Base-by-base conservation (phyloP, 2,888 invertebrate species). In the Erpobdella octoculata region DNA sequence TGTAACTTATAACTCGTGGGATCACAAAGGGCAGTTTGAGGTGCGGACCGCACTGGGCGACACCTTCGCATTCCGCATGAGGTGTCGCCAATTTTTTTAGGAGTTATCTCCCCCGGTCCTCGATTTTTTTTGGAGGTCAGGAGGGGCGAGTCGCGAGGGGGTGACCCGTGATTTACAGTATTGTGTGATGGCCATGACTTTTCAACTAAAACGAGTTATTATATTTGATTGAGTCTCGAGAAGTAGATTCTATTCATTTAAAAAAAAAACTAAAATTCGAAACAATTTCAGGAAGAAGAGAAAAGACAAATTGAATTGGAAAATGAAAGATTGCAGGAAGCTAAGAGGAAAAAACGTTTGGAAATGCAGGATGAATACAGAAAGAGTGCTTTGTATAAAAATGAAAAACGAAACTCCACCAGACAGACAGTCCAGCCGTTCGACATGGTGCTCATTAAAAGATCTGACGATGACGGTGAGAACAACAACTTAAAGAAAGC, bases 301-400 rank as follows among this genome's bases (percentile, higher is more conserved):
- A 78, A 77, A 64, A 78, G 78, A 25, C 75, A 82, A 62, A 74
- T 81, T 59, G 80, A 80, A 73, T 73, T 82, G 38, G 82, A 83
- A 74, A 81, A 82, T 71, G 78, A 79, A 72, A 75, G 77, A 38
- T 78, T 78, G 8, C 76, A 75, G 4, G 80, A 81, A 68, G 81
- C 82, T 73, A 82, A 82, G 75, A 71, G 78, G n/a, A 53, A 53
- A 28, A 53, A 53, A 28, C 53, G 53, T 28, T 6, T 25, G 53
- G 53, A 53, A 12, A 25, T 53, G 53, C 53, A 53, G 53, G 53
- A 53, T 8, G 53, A 53, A n/a, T 53, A 53, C n/a, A 28, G 28
- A 28, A 53, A 53, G 53, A 8, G 21, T 8, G 28, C 74, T 81
- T 15, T 76, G 79, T 64, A 78, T 80, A 77, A 76, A 81, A 62